Percentiles rank a stretch among this genome's conserved stretches.
Conservation (phyloP, 2,797 vertebrate genomes). For the Sus cebifrons region DNA sequence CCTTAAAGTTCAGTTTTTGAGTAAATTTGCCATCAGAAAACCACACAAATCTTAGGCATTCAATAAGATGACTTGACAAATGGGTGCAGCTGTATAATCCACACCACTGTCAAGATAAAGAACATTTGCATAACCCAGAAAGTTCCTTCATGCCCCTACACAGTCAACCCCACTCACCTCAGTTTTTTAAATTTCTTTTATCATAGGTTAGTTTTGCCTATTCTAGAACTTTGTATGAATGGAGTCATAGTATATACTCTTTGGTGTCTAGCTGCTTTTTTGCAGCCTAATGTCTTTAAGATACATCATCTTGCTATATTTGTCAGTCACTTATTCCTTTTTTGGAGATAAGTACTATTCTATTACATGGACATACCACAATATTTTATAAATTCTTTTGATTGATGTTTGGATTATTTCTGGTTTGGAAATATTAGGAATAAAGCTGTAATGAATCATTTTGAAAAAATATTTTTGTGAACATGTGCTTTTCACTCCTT, state of each 20-base stretch:
- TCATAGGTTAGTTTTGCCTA: neutral
- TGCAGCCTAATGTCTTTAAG: neutral
- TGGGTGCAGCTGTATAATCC: neutral
- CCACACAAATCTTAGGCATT: neutral
- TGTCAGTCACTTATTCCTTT: neutral
- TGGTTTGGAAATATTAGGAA: neutral
- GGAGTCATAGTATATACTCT: neutral
- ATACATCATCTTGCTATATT: neutral
- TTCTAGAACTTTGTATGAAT: constrained; percentile 6
- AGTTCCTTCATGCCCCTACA: neutral
- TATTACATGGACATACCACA: neutral
- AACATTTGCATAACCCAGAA: neutral
- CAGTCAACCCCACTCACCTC: neutral
- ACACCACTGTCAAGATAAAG: neutral
- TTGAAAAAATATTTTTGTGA: neutral
- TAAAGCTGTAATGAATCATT: neutral
- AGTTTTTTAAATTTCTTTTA: neutral
- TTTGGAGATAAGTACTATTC: neutral
- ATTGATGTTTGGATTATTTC: neutral
- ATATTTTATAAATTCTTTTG: constrained; percentile 29
- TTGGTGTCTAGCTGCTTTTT: neutral
- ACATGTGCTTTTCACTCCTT: constrained; percentile 26
- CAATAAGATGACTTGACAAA: constrained; percentile 33
- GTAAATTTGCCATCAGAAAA: constrained; percentile 33
- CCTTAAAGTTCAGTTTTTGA: neutral